Percentiles rank a stretch among this genome's conserved stretches.
phyloP scores from a whole-genome alignment of 2,113 vertebrate genomes.

The Coracopsis vasa region DNA sequence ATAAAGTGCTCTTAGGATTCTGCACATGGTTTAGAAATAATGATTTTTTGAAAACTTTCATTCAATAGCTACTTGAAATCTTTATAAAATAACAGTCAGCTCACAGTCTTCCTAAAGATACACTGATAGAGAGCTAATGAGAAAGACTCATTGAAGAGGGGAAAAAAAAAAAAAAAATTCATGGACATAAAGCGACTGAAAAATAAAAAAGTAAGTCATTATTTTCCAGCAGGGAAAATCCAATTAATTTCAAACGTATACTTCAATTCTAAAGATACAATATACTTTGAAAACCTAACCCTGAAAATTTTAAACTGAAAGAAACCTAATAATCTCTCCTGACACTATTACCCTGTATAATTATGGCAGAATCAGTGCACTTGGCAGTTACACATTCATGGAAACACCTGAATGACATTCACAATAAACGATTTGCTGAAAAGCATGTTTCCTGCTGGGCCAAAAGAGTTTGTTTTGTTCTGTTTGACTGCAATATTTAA shows the following conservation, averaged over 20 bases:
- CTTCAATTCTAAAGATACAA: not conserved
- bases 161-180: not conserved
- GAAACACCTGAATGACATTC: constrained; percentile 37
- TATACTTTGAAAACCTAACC: not conserved
- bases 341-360: not conserved
- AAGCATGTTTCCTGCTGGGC: constrained; percentile 10
- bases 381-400: constrained; percentile 41
- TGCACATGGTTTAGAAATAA: not conserved
- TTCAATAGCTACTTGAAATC: not conserved
- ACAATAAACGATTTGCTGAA: constrained; percentile 39
- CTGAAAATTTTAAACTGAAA: constrained; percentile 30
- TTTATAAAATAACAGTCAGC: not conserved
- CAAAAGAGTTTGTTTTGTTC: constrained; percentile 32
- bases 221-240: not conserved
- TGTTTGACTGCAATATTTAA: constrained; percentile 37
- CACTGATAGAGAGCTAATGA: not conserved
- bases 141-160: not conserved
- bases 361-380: not conserved
- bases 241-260: not conserved
- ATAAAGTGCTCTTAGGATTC: not conserved
- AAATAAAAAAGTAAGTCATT: not conserved
- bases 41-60: not conserved
- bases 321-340: not conserved
- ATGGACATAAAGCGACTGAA: not conserved
- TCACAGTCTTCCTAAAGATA: not conserved